Percentiles rank a stretch among this genome's conserved stretches.
These are phyloP conservation scores for Celastrina argiolus DNA, from an alignment of 2,888 invertebrate species.

Conservation along the genomic window DNA sequence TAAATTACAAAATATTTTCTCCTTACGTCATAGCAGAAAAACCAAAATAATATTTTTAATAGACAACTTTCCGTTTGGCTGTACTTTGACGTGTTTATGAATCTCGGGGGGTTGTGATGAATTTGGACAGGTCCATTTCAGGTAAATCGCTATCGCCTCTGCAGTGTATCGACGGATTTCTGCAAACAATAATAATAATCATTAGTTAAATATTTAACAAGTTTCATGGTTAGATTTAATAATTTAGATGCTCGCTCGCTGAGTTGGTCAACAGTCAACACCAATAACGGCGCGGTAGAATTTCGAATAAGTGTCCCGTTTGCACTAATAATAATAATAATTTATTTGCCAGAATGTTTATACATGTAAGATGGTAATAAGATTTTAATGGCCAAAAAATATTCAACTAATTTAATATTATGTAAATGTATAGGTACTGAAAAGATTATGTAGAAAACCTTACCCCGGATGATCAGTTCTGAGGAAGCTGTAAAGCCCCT, in stretches of 20 bases:
- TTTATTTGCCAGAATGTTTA: too few relatives aligned
- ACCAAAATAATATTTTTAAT: not conserved
- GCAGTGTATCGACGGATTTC: conserved; percentile 4
- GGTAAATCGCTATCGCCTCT: conserved; percentile 11
- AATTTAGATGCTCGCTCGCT: too few relatives aligned
- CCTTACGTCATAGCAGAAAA: not conserved
- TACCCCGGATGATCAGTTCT: conserved; percentile 79
- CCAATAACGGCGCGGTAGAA: too few relatives aligned
- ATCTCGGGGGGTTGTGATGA: not conserved
- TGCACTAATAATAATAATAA: too few relatives aligned
- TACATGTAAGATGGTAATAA: too few relatives aligned
- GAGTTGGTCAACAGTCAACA: too few relatives aligned
- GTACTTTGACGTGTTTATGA: not conserved
- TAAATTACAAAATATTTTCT: conserved; percentile 23
- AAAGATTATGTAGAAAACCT: conserved; percentile 34
- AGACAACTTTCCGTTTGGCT: not conserved
- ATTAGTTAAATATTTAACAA: not conserved
- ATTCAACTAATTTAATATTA: too few relatives aligned
- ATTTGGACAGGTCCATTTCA: conserved; percentile 19
- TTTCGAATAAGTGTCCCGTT: too few relatives aligned
- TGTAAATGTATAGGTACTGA: too few relatives aligned
- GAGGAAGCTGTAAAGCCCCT: conserved; percentile 79
- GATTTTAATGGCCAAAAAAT: too few relatives aligned
- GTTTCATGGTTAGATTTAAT: too few relatives aligned
- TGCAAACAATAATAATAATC: not conserved